phyloP scores from a whole-genome alignment of 1,140 invertebrate species.

The Melanaphis sacchari region DNA sequence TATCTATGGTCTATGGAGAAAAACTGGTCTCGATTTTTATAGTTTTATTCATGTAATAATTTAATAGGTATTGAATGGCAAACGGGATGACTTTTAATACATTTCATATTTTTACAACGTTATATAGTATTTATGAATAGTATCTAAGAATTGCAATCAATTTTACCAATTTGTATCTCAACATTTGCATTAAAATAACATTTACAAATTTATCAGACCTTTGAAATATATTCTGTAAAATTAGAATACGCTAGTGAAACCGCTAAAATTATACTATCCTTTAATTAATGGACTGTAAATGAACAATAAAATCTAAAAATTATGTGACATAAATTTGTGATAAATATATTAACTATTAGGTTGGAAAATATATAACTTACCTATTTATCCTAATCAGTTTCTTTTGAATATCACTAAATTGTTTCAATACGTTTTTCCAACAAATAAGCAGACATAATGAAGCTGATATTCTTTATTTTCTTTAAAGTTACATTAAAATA shows the following conservation, averaged over 20 bases:
- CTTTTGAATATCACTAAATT: not conserved
- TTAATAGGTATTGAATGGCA: not conserved
- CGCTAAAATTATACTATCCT: not conserved
- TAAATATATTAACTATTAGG: not conserved
- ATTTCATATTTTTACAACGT: not conserved
- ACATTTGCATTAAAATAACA: not conserved
- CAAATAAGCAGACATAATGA: not conserved
- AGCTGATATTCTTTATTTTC: not conserved
- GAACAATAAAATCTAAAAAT: not conserved
- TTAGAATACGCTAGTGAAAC: not conserved
- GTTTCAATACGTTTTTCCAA: not conserved
- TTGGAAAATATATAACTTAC: not conserved
- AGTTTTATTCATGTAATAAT: not conserved
- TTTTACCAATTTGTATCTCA: not conserved
- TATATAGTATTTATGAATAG: not conserved
- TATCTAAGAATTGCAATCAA: not conserved
- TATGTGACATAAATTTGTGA: not conserved
- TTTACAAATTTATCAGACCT: not conserved
- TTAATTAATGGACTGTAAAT: not conserved
- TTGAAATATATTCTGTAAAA: not conserved
- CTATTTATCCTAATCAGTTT: not conserved
- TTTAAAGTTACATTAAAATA: not conserved
- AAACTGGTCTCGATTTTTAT: not conserved
- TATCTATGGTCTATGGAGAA: not conserved
- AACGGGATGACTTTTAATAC: not conserved